These are phyloP conservation scores for Channa argus DNA, from an alignment of 2,113 vertebrate genomes.

Conservation along the genomic window DNA sequence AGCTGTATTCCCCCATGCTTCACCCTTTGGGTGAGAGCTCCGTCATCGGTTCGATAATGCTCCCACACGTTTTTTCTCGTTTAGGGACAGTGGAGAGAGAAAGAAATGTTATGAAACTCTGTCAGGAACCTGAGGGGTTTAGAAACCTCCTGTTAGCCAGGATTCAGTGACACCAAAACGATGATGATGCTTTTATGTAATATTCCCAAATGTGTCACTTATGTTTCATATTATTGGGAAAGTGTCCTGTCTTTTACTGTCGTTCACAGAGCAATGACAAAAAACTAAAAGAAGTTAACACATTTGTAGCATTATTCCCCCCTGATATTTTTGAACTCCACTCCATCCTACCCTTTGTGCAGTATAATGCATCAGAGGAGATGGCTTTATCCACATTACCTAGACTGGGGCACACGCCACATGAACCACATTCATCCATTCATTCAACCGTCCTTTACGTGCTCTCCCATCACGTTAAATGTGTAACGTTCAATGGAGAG, in stretches of 20 bases:
- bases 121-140: conserved; percentile 9
- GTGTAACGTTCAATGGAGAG: conserved; percentile 15
- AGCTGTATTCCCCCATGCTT: conserved; percentile 34
- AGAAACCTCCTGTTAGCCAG: not conserved
- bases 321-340: conserved; percentile 41
- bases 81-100: conserved; percentile 16
- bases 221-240: not conserved
- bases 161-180: conserved; percentile 9
- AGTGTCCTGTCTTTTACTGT: not conserved
- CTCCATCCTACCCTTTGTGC: conserved; percentile 48
- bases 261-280: not conserved
- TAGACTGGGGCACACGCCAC: conserved; percentile 27
- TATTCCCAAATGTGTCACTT: not conserved
- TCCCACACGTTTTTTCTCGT: conserved; percentile 24
- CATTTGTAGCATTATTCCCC: conserved; percentile 25
- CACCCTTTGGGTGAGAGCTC: conserved; percentile 22
- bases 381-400: conserved; percentile 41
- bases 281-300: not conserved
- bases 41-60: conserved; percentile 24
- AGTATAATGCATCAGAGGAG: conserved; percentile 7
- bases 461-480: not conserved
- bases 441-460: not conserved
- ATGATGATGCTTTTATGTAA: conserved; percentile 8
- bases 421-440: conserved; percentile 22
- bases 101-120: conserved; percentile 36